Conservation (phyloP, 2,797 vertebrate genomes). For the Rhynchotus rufescens region DNA sequence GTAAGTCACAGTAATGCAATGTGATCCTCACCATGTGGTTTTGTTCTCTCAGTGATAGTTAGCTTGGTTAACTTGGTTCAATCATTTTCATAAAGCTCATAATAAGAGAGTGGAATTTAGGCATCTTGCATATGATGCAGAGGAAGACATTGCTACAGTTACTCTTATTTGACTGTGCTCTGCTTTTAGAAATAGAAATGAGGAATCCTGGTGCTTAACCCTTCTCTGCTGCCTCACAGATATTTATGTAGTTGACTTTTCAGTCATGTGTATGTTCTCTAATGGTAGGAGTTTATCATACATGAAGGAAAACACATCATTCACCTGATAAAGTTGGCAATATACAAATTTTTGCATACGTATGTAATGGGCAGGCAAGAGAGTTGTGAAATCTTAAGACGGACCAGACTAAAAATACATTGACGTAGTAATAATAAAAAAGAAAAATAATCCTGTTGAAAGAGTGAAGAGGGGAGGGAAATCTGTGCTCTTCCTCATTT, state of each 20-base stretch:
- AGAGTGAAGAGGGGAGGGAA: background rate
- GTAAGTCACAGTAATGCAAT: background rate
- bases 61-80: background rate
- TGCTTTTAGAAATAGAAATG: background rate
- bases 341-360: background rate
- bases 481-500: background rate
- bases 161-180: background rate
- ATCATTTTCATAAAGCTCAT: background rate
- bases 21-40: background rate
- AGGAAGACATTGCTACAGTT: background rate
- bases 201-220: rapidly evolving
- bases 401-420: background rate
- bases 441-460: background rate
- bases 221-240: background rate
- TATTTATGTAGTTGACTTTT: background rate
- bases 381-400: background rate
- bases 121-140: background rate
- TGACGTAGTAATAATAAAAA: background rate
- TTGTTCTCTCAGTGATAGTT: background rate
- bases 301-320: background rate
- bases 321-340: background rate
- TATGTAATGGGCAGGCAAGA: background rate
- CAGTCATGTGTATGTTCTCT: background rate
- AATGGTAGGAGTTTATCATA: background rate
- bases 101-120: background rate